phyloP scores from a whole-genome alignment of 1,140 invertebrate species.

The Drosophila kanapiae region DNA sequence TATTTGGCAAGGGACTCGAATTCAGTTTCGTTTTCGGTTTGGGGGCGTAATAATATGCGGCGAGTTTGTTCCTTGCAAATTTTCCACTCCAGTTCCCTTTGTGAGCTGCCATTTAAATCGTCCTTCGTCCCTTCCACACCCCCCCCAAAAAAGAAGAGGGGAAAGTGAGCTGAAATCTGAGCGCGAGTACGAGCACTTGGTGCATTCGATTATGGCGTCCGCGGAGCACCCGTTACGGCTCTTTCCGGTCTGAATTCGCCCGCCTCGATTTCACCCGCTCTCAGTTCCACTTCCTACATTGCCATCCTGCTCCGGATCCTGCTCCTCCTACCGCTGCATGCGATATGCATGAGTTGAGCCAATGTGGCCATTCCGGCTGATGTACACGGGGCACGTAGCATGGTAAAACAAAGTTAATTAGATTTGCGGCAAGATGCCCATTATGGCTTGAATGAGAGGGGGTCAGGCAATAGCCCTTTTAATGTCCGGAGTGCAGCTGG shows the following conservation, averaged over 20 bases:
- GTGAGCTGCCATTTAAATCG: constrained; percentile 46
- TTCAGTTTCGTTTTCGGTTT: constrained; percentile 12
- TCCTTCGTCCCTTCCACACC: not conserved
- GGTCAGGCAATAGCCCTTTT: constrained; percentile 51
- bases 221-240: constrained; percentile 42
- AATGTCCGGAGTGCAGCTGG: constrained; percentile 63
- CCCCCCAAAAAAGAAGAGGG: constrained; percentile 29
- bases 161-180: constrained; percentile 65
- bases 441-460: constrained; percentile 45
- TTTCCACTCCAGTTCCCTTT: constrained; percentile 71
- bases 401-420: constrained; percentile 82
- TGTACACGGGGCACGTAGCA: constrained; percentile 70
- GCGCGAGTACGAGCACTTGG: constrained; percentile 52
- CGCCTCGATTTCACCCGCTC: constrained; percentile 3
- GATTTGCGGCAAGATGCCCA: constrained; percentile 80
- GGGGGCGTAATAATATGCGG: constrained; percentile 41
- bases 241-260: constrained; percentile 62
- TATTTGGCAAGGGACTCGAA: constrained; percentile 24
- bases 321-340: constrained; percentile 32
- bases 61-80: constrained; percentile 55
- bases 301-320: not conserved
- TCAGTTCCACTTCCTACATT: constrained; percentile 4
- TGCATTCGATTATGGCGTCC: constrained; percentile 71
- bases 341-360: constrained; percentile 59
- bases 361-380: constrained; percentile 55